Base-by-base conservation (phyloP, 1,140 invertebrate genomes). In the Lysiphlebus fabarum region DNA sequence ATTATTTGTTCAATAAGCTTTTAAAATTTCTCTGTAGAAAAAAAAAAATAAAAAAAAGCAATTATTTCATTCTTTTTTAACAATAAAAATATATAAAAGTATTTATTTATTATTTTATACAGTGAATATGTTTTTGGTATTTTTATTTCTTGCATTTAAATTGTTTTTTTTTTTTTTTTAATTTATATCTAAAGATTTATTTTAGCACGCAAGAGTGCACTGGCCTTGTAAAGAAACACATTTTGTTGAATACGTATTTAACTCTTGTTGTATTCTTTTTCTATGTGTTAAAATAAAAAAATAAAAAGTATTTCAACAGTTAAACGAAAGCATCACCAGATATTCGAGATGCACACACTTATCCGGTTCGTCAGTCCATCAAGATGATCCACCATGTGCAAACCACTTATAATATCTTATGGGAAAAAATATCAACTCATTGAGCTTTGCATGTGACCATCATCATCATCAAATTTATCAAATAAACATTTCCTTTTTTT, bases 391-490 rank as follows among this genome's bases (percentile, higher is more conserved):
- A 14, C 58, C 58, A 59, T 56, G 53, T 61, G 59, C 59, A 37
- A 51, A 51, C 59, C 59, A 56, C 59, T 61, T 61, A 61, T n/a
- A 37, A 48, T 40, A 51, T 57, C 43, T 58, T 58, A 41, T 45
- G 51, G n/a, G 10, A 26, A 48, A 26, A 48, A 26, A 17, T 9
- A 50, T 50, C 48, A 11, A 50, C 26, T 11, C 38, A 11, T 50
- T 33, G n/a, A 11, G 48, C 48, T 36, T 36, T 12, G 17, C 17
- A 26, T 26, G 17, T n/a, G n/a, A n/a, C n/a, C n/a, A n/a, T n/a
- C n/a, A n/a, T n/a, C n/a, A n/a, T n/a, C n/a, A n/a, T n/a, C n/a
- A n/a, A n/a, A n/a, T n/a, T n/a, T n/a, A n/a, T n/a, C n/a, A n/a
- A n/a, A n/a, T n/a, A n/a, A n/a, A n/a, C n/a, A n/a, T n/a, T n/a